These are phyloP conservation scores for Drosophila limbata DNA, from an alignment of 2,888 invertebrate genomes.

Conservation along the genomic window DNA sequence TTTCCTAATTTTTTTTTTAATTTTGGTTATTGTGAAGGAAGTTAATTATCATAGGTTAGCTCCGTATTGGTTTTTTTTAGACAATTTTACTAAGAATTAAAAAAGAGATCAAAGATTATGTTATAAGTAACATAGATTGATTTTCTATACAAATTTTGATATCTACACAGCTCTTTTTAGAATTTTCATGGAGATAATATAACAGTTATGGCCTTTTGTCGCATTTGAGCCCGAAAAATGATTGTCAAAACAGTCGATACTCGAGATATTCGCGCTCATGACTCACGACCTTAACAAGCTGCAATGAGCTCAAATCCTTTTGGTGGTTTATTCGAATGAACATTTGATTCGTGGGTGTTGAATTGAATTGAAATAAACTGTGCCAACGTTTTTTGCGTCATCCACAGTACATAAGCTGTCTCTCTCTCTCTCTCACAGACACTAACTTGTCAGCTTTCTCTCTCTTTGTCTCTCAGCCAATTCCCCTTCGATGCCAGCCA, in stretches of 20 bases:
- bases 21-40: too few species aligned
- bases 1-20: too few species aligned
- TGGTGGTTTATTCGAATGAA: slow-evolving; percentile 1
- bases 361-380: slow-evolving; percentile 8
- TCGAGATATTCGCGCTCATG: neutral
- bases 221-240: neutral
- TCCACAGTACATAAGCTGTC: slow-evolving; percentile 2
- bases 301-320: slow-evolving; percentile 3
- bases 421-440: neutral
- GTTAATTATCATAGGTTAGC: too few species aligned
- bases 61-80: too few species aligned
- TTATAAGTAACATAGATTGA: neutral
- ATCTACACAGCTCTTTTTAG: neutral
- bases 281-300: slow-evolving; percentile 14
- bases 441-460: neutral
- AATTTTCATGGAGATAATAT: neutral
- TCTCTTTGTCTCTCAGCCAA: slow-evolving; percentile 70
- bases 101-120: too few species aligned
- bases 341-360: slow-evolving; percentile 28
- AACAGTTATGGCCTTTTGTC: neutral
- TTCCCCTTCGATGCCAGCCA: slow-evolving; percentile 89
- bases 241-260: neutral
- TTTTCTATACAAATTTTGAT: neutral
- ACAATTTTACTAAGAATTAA: too few species aligned
- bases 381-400: slow-evolving; percentile 37